Conservation (phyloP, 2,888 invertebrate species). For the Drosophila subquinaria region DNA sequence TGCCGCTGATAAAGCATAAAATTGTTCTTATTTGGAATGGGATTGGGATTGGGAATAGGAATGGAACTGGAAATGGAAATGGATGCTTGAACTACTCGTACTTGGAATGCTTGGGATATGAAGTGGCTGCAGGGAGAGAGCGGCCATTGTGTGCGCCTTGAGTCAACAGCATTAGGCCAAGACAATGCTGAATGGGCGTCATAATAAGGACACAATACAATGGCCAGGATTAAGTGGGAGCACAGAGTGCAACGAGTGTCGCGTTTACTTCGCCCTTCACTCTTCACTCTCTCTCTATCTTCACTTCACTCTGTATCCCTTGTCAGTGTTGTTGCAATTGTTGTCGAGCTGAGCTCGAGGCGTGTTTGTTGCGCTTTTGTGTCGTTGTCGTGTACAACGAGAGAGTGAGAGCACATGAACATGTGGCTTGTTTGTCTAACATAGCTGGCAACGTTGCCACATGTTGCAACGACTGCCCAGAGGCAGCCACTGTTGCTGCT, state of each 20-base stretch:
- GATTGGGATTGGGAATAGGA: not conserved
- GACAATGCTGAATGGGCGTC: constrained; percentile 61
- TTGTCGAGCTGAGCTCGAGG: constrained; percentile 38
- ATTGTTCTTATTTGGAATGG: constrained; percentile 22
- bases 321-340: constrained; percentile 49
- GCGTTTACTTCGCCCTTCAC: constrained; percentile 15
- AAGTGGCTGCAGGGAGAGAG: not conserved
- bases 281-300: not conserved
- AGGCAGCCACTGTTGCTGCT: constrained; percentile 30
- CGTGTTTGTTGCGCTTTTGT: constrained; percentile 79
- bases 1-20: constrained; percentile 53
- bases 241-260: constrained; percentile 64
- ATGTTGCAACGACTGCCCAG: constrained; percentile 37
- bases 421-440: constrained; percentile 65
- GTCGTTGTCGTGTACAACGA: constrained; percentile 55
- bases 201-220: constrained; percentile 74
- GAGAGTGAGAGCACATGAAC: constrained; percentile 40
- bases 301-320: constrained; percentile 38
- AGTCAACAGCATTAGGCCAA: constrained; percentile 67
- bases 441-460: constrained; percentile 27
- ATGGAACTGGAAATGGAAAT: not conserved
- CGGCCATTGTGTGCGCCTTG: constrained; percentile 31
- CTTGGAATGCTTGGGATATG: constrained; percentile 24
- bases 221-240: constrained; percentile 76
- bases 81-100: constrained; percentile 25